Evolutionary conservation across 2,113 vertebrate genomes (phyloP), one percentile per base, ranked within the genome.

Genomic region (Pollimyrus isidori): DNA sequence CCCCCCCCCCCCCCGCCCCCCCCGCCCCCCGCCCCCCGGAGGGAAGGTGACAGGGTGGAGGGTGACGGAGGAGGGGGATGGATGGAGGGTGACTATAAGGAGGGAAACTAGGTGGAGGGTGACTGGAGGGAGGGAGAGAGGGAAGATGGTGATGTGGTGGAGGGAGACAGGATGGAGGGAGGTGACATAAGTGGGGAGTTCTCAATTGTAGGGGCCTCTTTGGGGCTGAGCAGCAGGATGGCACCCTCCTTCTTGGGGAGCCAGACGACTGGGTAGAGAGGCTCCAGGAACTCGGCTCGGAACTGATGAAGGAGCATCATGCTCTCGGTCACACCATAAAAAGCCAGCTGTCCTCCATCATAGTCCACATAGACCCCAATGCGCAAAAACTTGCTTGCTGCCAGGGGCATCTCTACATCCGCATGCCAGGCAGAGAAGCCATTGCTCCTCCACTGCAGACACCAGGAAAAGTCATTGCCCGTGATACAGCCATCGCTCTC

Each of bases 181-280:
- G 88, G 39, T 3, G 35, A 84, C 49, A 50, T 42, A 21, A 76
- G 23, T 15, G 86, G 42, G 6, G 86, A 21, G 73, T 23, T 39
- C 21, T 7, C 62, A 58, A 4, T 2, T 19, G 84, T 85, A 10
- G 19, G 62, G 46, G 19, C 89, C 6, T 90, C 87, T 11, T 19
- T 21, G 23, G 82, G 87, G 86, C 89, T 86, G 50, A 92, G 62
- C 65, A 95, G 90, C 92, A 62, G 87, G 88, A 96, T 90, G 0
- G 88, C 26, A 4, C 94, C 96, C 89, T 96, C 96, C 91, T 96
- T 96, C 92, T 96, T 97, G n/a, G 96, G 96, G 87, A 97, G 94
- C 96, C 96, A 97, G 88, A 96, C 95, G 2, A 92, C 91, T 0
- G 94, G 91, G 56, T 95, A 95, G 23, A 97, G 90, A 0, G 94